Evolutionary conservation across 2,113 vertebrate species (phyloP).

Genomic region (Cavia aperea): DNA sequence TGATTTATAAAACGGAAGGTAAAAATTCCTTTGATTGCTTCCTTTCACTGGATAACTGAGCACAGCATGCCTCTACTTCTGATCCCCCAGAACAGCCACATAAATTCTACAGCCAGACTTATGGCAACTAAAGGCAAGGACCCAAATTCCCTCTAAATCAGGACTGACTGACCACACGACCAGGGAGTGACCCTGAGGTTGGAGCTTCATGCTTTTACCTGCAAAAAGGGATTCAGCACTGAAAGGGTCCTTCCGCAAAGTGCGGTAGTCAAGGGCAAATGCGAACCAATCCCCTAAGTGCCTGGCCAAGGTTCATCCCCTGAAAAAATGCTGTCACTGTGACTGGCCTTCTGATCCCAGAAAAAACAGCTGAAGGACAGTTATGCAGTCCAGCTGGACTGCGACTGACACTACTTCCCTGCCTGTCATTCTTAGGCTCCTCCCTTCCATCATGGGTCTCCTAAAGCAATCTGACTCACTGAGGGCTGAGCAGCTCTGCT

Average conservation of each 20-base stretch:
- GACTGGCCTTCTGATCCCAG: not conserved
- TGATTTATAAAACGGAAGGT: not conserved
- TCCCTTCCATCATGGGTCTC: not conserved
- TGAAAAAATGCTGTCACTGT: not conserved
- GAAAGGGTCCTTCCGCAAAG: not conserved
- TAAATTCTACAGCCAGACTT: not conserved
- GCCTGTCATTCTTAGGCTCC: not conserved
- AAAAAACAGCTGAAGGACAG: not conserved
- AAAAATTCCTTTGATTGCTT: not conserved
- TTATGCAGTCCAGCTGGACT: not conserved
- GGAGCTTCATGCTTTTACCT: not conserved
- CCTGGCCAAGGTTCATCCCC: not conserved
- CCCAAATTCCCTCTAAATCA: not conserved
- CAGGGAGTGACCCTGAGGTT: not conserved
- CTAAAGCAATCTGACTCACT: not conserved
- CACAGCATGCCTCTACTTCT: not conserved
- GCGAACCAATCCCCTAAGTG: not conserved
- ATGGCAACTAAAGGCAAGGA: not conserved
- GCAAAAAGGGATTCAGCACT: not conserved
- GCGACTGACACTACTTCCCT: not conserved
- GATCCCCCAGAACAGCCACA: not conserved
- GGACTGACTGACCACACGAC: not conserved
- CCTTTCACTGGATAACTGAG: not conserved
- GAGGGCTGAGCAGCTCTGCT: not conserved
- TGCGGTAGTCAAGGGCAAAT: not conserved